Evolutionary conservation across 2,797 vertebrate genomes (phyloP), one percentile per base, ranked within the genome.

Genomic region (Ambastaia sidthimunki): DNA sequence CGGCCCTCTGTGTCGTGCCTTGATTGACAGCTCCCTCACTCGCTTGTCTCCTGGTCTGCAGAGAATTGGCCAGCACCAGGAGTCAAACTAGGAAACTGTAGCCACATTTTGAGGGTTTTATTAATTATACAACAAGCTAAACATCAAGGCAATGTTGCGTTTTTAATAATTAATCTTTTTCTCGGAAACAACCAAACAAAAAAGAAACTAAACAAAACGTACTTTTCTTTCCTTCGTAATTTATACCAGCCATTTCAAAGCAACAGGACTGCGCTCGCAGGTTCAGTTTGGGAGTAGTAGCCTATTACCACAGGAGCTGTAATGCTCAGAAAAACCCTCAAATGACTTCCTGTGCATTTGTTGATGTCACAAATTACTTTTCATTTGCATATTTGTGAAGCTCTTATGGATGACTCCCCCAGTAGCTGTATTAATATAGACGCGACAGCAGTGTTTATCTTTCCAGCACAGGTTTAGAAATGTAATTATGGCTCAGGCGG

Each of bases 1-100:
- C 44, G 55, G 57, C 66, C 71, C 76, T 75, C 74, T 68, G 66
- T 80, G 47, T 50, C 31, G 0, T n/a, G 13, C 63, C 12, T 59
- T 80, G 85, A 87, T 76, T 78, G 84, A 87, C 84, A 74, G 82
- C 71, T 82, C 68, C 62, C 44, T 71, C n/a, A 59, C 76, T 78
- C 70, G 47, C 65, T 72, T 80, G 71, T 75, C 59, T 77, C 67
- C 74, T 59, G 23, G 47, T 74, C 80, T 82, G 70, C 62, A 78
- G 67, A 85, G 65, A 82, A 59, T 71, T 62, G 72, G 47, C 50
- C 73, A 59, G 59, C 65, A 34, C 62, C 28, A 74, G 57, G 71
- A 80, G 31, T 59, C 34, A 16, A 23, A 19, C 66, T 21, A 31
- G 52, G 66, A 74, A 78, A 78, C 47, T 25, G 7, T 18, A 41